Conservation (phyloP, 1,140 invertebrate genomes). For the Aphelenchoides fujianensis region DNA sequence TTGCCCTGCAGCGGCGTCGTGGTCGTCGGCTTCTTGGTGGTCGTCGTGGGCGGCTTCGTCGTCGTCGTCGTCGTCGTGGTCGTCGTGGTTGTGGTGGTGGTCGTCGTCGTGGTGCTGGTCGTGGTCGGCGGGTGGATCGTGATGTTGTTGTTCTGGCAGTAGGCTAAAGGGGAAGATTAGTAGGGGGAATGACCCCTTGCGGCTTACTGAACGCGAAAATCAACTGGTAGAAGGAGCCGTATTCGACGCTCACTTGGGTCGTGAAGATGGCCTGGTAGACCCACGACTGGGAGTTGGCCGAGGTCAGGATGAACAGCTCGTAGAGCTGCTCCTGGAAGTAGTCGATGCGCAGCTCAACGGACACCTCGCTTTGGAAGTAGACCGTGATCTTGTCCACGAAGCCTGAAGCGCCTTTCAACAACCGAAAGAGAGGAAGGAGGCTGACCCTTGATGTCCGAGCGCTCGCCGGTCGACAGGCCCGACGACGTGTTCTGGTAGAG, state of each 20-base stretch:
- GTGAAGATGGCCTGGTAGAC: not conserved
- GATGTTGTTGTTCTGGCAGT: too few relatives aligned
- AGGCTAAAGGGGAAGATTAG: too few relatives aligned
- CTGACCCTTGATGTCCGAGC: slow-evolving; percentile 3
- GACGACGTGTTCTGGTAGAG: not conserved
- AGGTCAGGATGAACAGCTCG: slow-evolving; percentile 8
- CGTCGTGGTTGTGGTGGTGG: not conserved
- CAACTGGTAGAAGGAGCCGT: slow-evolving; percentile 11
- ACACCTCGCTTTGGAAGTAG: slow-evolving; percentile 1
- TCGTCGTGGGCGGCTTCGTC: not conserved
- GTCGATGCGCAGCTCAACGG: slow-evolving; percentile 7
- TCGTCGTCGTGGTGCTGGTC: not conserved
- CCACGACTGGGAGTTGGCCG: too few relatives aligned
- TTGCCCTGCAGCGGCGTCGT: not conserved
- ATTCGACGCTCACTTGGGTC: not conserved
- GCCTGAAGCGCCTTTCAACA: not conserved
- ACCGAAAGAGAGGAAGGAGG: not conserved
- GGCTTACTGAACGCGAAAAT: slow-evolving; percentile 15
- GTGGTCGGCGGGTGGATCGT: too few relatives aligned
- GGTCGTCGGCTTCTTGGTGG: not conserved
- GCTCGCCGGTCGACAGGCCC: slow-evolving; percentile 6
- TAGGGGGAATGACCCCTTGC: too few relatives aligned
- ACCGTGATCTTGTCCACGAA: slow-evolving; percentile 2
- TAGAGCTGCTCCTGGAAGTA: not conserved
- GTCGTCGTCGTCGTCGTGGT: too few relatives aligned